Percentiles rank a stretch among this genome's conserved stretches.
phyloP scores from a whole-genome alignment of 1,140 invertebrate genomes.

The Oreohelix idahoensis region DNA sequence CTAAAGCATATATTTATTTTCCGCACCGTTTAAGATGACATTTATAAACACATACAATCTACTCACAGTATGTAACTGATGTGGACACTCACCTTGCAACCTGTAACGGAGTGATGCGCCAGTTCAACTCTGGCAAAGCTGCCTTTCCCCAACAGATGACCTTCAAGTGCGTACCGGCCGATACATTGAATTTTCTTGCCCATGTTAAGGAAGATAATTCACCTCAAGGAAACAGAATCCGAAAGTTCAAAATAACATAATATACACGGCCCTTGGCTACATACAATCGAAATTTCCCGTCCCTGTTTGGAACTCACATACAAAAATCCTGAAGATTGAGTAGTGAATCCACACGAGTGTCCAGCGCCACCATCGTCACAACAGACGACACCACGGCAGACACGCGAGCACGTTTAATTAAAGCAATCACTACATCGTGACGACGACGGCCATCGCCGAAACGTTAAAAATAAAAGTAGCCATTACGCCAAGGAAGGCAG shows the following conservation, averaged over 20 bases:
- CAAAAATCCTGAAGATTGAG: background rate
- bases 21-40: too few species aligned
- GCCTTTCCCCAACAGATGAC: conserved; percentile 71
- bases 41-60: too few species aligned
- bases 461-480: background rate
- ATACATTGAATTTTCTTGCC: conserved; percentile 73
- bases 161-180: conserved; percentile 72
- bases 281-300: background rate
- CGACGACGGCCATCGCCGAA: background rate
- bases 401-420: background rate
- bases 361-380: background rate
- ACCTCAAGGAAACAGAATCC: background rate
- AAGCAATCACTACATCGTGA: background rate
- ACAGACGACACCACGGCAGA: background rate
- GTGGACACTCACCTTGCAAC: conserved; percentile 68
- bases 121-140: conserved; percentile 73
- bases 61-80: too few species aligned
- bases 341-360: background rate
- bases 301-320: background rate
- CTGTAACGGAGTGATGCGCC: conserved; percentile 70
- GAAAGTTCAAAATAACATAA: background rate
- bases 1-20: too few species aligned
- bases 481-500: background rate
- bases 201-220: conserved; percentile 40
- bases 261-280: background rate